phyloP scores from a whole-genome alignment of 2,888 invertebrate genomes.

The Dorcus parallelipipedus region DNA sequence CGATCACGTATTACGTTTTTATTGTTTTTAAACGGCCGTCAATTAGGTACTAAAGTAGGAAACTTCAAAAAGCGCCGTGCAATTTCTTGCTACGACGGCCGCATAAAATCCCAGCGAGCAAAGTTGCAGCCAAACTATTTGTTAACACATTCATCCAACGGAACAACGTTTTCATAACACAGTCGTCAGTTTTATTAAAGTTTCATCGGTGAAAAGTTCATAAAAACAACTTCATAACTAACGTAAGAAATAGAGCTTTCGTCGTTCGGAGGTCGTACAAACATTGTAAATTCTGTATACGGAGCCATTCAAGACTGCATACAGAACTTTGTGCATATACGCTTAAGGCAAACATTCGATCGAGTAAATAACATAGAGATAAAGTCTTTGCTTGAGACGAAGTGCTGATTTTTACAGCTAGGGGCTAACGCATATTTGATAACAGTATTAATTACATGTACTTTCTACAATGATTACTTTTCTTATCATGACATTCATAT shows the following conservation, averaged over 20 bases:
- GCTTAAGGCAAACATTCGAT: not conserved
- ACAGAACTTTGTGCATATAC: slow-evolving; percentile 5
- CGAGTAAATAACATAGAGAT: slow-evolving; percentile 6
- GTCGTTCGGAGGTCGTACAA: slow-evolving; percentile 20
- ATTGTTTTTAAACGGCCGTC: slow-evolving; percentile 24
- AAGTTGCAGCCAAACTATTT: not conserved
- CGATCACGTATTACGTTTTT: slow-evolving; percentile 23
- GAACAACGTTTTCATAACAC: slow-evolving; percentile 9
- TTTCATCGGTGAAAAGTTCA: slow-evolving; percentile 7
- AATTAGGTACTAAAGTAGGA: slow-evolving; percentile 22
- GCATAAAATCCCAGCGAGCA: not conserved
- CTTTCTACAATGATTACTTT: no score
- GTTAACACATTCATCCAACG: no score
- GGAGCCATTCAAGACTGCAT: slow-evolving; percentile 11
- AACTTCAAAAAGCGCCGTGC: slow-evolving; percentile 1
- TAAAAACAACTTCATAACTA: slow-evolving; percentile 20
- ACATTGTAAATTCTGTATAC: slow-evolving; percentile 20
- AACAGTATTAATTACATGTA: no score
- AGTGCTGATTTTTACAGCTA: no score
- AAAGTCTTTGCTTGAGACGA: slow-evolving; percentile 1
- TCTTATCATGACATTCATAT: no score
- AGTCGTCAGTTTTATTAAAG: slow-evolving; percentile 15
- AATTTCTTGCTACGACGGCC: not conserved
- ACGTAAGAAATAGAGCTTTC: slow-evolving; percentile 17
- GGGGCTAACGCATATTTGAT: no score